Base-by-base conservation (phyloP, 2,888 invertebrate species). In the Thereva nobilitata region DNA sequence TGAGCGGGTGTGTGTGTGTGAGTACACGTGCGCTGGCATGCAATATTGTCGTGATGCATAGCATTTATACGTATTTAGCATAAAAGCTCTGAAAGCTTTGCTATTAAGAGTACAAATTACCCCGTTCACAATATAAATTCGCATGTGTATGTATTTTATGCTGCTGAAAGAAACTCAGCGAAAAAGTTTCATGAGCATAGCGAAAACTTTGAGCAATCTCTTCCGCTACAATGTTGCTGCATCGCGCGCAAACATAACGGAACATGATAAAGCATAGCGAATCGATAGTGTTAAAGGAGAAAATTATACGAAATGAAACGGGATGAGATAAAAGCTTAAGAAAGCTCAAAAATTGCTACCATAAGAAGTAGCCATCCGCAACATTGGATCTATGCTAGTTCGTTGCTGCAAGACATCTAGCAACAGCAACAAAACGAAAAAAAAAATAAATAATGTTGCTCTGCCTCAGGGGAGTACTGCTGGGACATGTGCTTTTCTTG, bases 1-100 rank as follows among this genome's bases (percentile, higher is more conserved):
- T 23, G 23, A 23, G 23, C 47, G 47, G 9, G 23, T n/a, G n/a
- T 10, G 23, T 35, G 47, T 49, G 49, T 59, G 59, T 45, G 45
- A 23, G 59, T 59, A 49, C 59, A 59, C 59, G 59, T 59, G 59
- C 59, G 56, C 42, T 44, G 44, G 23, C 5, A 4, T 56, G 23
- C 23, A 23, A 23, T 23, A 23, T 23, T 23, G 1, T 23, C 23
- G 23, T 23, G 23, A 2, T n/a, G n/a, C n/a, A n/a, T n/a, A n/a
- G n/a, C n/a, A n/a, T 23, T 23, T 23, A 23, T 23, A 23, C 2
- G 2, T 23, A 23, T 23, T 10, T 4, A 47, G 37, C 35, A 47
- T 59, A 47, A 47, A 10, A 23, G 23, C 7, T 10, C 52, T 47
- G 49, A 47, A 9, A 59, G 59, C 59, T 59, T 7, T n/a, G 40